Conservation (phyloP, 2,113 vertebrate species). For the Ginglymostoma cirratum region DNA sequence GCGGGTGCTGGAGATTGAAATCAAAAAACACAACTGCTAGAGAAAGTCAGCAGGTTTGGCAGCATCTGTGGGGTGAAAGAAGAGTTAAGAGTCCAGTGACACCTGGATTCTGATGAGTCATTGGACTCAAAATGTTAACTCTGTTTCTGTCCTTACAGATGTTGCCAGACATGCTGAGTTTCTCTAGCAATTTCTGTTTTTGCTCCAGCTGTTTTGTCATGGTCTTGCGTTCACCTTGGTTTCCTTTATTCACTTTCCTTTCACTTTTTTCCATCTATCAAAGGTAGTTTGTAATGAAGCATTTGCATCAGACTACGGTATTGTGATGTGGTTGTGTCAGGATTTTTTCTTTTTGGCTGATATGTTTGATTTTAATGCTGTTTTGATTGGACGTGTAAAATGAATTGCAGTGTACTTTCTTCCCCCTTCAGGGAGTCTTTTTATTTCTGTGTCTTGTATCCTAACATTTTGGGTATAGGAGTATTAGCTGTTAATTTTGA, state of each 20-base stretch:
- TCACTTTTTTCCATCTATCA: neutral
- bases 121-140: too few species aligned
- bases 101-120: too few species aligned
- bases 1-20: too few species aligned
- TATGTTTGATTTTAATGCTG: neutral
- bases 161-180: too few species aligned
- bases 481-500: neutral
- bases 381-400: neutral
- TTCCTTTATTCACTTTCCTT: neutral
- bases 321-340: neutral
- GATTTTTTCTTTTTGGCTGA: neutral
- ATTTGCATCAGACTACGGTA: too few species aligned
- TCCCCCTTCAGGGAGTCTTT: neutral
- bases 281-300: too few species aligned
- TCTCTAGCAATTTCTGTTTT: too few species aligned
- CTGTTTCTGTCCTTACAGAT: too few species aligned
- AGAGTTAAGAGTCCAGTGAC: too few species aligned
- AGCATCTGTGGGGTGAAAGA: too few species aligned
- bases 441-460: neutral
- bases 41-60: too few species aligned
- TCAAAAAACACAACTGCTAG: too few species aligned
- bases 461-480: neutral
- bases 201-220: neutral
- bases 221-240: neutral
- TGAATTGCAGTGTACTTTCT: neutral